phyloP scores from a whole-genome alignment of 2,888 invertebrate genomes.

The Pyrocoelia pectoralis region DNA sequence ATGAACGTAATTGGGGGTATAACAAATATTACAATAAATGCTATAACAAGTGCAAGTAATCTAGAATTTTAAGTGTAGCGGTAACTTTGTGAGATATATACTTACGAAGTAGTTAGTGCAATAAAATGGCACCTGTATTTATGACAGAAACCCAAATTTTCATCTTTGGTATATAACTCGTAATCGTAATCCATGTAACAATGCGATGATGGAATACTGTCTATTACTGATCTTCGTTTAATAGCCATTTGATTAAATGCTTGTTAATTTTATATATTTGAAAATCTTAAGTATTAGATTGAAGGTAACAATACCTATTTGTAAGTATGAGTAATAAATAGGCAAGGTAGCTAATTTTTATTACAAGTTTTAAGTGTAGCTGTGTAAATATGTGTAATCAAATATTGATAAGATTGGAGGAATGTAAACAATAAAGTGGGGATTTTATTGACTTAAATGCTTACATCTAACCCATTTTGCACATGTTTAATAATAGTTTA shows the following conservation, averaged over 20 bases:
- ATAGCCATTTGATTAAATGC: not conserved
- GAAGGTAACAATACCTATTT: too few relatives aligned
- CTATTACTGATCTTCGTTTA: conserved; percentile 1
- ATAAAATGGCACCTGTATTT: not conserved
- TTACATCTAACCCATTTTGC: too few relatives aligned
- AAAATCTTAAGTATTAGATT: not conserved
- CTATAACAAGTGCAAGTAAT: conserved; percentile 42
- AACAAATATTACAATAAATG: conserved; percentile 69
- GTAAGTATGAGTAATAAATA: too few relatives aligned
- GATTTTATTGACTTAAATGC: too few relatives aligned
- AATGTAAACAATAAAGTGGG: too few relatives aligned
- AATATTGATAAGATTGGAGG: too few relatives aligned
- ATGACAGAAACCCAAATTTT: not conserved
- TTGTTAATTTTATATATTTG: not conserved
- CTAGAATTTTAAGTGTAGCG: not conserved
- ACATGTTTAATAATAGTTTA: too few relatives aligned
- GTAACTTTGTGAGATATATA: not conserved
- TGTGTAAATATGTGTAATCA: too few relatives aligned
- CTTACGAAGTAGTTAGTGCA: not conserved
- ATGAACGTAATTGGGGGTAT: conserved; percentile 75
- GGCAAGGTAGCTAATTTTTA: too few relatives aligned
- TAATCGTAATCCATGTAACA: conserved; percentile 6
- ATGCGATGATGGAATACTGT: not conserved
- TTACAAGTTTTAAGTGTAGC: too few relatives aligned
- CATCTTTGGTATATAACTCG: not conserved